Conservation (phyloP, 2,888 invertebrate species). For the Girardia tigrina region DNA sequence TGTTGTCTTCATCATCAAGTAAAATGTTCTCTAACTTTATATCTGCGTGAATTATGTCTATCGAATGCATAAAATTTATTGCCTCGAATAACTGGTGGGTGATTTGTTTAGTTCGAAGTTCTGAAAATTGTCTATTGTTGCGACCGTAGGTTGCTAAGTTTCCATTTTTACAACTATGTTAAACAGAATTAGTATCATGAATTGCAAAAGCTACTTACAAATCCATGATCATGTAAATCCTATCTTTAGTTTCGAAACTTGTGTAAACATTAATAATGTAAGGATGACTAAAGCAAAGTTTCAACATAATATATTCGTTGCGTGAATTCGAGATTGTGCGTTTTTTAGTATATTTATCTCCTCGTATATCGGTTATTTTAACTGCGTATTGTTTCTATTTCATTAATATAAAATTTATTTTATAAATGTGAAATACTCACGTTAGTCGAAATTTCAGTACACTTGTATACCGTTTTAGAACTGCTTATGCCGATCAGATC, state of each 20-base stretch:
- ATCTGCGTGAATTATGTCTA: neutral
- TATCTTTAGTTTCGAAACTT: neutral
- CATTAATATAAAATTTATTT: too few species aligned
- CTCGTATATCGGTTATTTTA: too few species aligned
- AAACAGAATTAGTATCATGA: neutral
- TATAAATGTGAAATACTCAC: too few species aligned
- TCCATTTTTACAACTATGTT: neutral
- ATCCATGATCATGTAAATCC: neutral
- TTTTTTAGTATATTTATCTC: too few species aligned
- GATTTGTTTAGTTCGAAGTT: neutral
- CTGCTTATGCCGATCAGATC: too few species aligned
- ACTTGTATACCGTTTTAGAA: too few species aligned
- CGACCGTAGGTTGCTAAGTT: too few species aligned
- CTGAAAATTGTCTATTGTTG: neutral
- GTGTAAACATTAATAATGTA: neutral
- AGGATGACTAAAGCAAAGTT: neutral
- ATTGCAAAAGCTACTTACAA: neutral
- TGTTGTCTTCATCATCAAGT: neutral
- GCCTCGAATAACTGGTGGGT: neutral
- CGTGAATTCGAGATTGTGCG: too few species aligned
- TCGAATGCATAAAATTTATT: neutral
- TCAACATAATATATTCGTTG: neutral
- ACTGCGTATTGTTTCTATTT: too few species aligned
- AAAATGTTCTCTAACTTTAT: conserved; percentile 2
- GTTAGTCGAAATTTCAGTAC: too few species aligned